Conservation (phyloP, 2,888 invertebrate genomes). For the Branchipolynoe longqiensis region DNA sequence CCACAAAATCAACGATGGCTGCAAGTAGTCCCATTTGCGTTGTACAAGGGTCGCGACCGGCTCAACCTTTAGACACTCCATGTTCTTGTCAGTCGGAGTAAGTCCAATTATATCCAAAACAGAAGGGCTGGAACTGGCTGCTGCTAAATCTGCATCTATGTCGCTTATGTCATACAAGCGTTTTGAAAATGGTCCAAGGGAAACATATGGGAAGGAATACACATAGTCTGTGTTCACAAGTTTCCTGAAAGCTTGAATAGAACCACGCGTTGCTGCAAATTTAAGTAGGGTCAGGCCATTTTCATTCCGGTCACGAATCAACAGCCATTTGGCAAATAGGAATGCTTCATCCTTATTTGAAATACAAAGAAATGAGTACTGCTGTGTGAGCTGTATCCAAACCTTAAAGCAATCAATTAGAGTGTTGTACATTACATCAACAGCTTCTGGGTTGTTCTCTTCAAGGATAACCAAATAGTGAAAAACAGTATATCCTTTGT, state of each 20-base stretch:
- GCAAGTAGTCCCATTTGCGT: neutral
- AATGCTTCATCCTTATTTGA: neutral
- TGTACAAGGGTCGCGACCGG: neutral
- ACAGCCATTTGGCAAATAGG: slow-evolving; percentile 11
- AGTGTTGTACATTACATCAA: neutral
- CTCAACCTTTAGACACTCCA: slow-evolving; percentile 22
- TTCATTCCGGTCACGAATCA: neutral
- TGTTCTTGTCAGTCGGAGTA: neutral
- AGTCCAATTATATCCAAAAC: neutral
- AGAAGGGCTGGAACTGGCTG: neutral
- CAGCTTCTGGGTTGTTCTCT: neutral
- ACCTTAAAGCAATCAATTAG: neutral
- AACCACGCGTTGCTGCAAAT: slow-evolving; percentile 11
- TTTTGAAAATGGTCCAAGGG: slow-evolving; percentile 14
- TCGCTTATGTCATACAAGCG: slow-evolving; percentile 24
- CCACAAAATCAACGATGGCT: neutral
- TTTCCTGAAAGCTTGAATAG: slow-evolving; percentile 11
- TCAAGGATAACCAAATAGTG: slow-evolving; percentile 10
- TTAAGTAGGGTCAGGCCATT: neutral
- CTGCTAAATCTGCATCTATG: neutral
- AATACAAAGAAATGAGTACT: slow-evolving; percentile 11
- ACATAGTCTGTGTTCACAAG: slow-evolving; percentile 1
- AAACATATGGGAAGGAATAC: slow-evolving; percentile 12
- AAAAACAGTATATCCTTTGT: neutral
- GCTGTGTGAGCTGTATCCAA: neutral